These are phyloP conservation scores for Cyprinodon diabolis DNA, from an alignment of 2,797 vertebrate genomes.

Conservation along the genomic window DNA sequence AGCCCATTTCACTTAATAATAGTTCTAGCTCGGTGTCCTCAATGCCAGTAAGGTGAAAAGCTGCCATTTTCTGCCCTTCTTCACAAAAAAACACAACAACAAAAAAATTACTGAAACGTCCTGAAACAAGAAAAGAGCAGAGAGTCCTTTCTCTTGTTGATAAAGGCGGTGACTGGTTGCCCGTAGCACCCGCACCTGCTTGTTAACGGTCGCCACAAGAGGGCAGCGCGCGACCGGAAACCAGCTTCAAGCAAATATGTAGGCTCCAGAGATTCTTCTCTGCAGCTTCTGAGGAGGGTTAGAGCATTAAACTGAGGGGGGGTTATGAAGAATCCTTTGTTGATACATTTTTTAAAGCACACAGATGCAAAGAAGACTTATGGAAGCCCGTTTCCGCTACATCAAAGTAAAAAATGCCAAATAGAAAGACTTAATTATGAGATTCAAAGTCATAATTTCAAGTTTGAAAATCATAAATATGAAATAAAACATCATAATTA, in stretches of 20 bases:
- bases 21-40: background rate
- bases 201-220: background rate
- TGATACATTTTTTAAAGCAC: background rate
- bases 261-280: background rate
- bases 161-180: background rate
- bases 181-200: background rate
- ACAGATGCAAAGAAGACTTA: too few species aligned
- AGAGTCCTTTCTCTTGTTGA: background rate
- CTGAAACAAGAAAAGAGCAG: background rate
- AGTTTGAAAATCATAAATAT: too few species aligned
- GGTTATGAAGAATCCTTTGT: background rate
- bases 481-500: too few species aligned
- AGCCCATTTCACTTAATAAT: slow-evolving; percentile 80
- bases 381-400: too few species aligned
- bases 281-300: background rate
- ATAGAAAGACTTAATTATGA: too few species aligned
- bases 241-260: too few species aligned
- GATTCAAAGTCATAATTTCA: too few species aligned
- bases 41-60: rapidly evolving
- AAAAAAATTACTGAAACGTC: background rate
- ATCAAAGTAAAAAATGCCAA: too few species aligned
- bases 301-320: background rate
- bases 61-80: slow-evolving; percentile 71
- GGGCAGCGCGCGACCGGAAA: background rate
- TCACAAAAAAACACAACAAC: too few species aligned